Conservation (phyloP, 2,113 vertebrate genomes). For the Sminthopsis crassicaudata region DNA sequence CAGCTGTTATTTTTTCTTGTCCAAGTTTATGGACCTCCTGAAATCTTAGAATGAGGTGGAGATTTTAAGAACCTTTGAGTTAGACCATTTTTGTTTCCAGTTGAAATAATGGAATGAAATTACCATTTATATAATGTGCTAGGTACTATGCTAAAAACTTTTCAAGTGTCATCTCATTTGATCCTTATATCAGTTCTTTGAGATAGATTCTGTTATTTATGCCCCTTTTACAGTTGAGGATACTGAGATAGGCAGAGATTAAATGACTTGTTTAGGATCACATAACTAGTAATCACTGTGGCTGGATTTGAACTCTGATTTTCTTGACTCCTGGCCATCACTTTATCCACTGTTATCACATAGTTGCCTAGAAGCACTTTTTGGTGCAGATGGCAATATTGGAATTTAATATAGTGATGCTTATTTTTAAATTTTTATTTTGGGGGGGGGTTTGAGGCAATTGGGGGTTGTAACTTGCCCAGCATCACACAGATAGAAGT, state of each 20-base stretch:
- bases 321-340: neutral
- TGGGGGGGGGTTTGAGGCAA: too few relatives aligned
- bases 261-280: neutral
- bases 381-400: neutral
- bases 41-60: neutral
- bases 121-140: neutral
- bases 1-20: neutral
- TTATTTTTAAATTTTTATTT: too few relatives aligned
- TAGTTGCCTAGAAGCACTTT: slow-evolving; percentile 21
- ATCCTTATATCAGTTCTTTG: neutral
- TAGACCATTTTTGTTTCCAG: neutral
- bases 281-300: neutral
- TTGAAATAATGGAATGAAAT: neutral
- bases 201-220: neutral
- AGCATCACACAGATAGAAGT: too few relatives aligned
- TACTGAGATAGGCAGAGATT: neutral
- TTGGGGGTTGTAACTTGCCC: too few relatives aligned
- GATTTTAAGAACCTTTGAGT: neutral
- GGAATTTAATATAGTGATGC: slow-evolving; percentile 10
- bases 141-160: neutral
- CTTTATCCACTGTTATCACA: neutral
- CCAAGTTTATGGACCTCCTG: neutral
- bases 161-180: neutral
- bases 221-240: neutral
- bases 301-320: neutral